Evolutionary conservation across 2,113 vertebrate genomes (phyloP).

Genomic region (Brachirus orientalis): DNA sequence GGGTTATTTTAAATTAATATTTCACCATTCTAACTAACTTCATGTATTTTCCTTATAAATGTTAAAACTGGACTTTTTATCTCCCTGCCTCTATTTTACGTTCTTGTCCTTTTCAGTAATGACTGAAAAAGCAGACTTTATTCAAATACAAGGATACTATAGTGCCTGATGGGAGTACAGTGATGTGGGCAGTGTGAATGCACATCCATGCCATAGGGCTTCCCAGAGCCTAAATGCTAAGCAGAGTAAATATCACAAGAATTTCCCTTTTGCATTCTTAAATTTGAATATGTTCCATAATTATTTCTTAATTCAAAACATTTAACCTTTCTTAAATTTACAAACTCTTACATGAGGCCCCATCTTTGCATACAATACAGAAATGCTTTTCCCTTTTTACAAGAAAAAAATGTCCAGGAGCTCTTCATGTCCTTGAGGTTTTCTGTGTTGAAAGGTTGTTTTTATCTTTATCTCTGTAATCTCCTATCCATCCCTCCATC

Average conservation of each 20-base stretch:
- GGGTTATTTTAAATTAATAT: no score
- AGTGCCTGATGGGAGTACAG: background rate
- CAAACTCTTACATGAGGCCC: constrained; percentile 37
- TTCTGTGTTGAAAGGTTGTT: constrained; percentile 59
- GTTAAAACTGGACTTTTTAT: background rate
- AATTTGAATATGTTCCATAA: no score
- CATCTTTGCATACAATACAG: constrained; percentile 28
- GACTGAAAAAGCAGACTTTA: background rate
- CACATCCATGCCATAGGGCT: no score
- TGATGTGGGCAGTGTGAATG: no score
- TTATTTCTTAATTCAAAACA: no score
- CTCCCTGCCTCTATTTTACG: background rate
- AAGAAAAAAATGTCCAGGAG: constrained; percentile 71
- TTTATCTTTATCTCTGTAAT: constrained; percentile 57
- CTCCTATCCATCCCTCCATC: constrained; percentile 23
- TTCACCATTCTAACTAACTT: background rate
- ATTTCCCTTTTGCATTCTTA: no score
- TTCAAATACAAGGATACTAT: background rate
- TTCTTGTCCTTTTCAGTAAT: background rate
- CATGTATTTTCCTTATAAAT: background rate
- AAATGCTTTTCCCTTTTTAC: constrained; percentile 53
- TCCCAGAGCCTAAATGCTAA: no score
- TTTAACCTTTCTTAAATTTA: no score
- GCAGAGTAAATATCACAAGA: no score
- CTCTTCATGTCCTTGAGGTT: constrained; percentile 61